Evolutionary conservation across 1,140 invertebrate genomes (phyloP), one percentile per base, ranked within the genome.

Genomic region (Cydia strobilella): DNA sequence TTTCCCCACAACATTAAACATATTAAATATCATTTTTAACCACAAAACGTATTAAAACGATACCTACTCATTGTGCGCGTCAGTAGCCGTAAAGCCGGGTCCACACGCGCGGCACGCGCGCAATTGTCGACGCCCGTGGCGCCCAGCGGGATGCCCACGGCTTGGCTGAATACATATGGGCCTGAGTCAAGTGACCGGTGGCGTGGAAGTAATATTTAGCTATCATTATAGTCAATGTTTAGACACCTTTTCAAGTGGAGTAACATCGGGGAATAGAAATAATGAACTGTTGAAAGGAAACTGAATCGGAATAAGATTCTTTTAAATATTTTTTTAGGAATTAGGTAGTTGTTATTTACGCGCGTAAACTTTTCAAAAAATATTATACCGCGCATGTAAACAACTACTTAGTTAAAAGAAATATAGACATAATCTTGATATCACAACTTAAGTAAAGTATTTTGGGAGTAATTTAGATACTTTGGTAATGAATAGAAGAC

Each of bases 111-210:
- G 31, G 65, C 65, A 69, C 65, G 35, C 65, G 75, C 80, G 72
- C 78, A 75, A 86, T 81, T 82, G 79, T 77, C 74, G 62, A 76
- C 65, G 77, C 82, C 81, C 77, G 79, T 76, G 79, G 79, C 79
- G 77, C 86, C 3, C 86, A 77, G 85, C 86, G 78, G 86, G 86
- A 69, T 13, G 74, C 54, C 7, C 12, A 54, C 75, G 31, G 31
- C 31, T 69, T 35, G 65, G 31, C 9, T 39, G 23, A 18, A 39
- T 23, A 69, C 23, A 69, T 69, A 69, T 69, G 65, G 65, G 65
- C 65, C 35, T 69, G 65, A 69, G 65, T 69, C 65, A 69, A 69
- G 65, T 69, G 65, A 69, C 65, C 65, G 65, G 31, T 39, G 27
- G 27, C 18, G 65, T 69, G 65, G 35, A 69, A 69, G 27, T 69